Percentiles rank a stretch among this genome's conserved stretches.
Conservation (phyloP, 2,888 invertebrate genomes). For the Graphium colonna region DNA sequence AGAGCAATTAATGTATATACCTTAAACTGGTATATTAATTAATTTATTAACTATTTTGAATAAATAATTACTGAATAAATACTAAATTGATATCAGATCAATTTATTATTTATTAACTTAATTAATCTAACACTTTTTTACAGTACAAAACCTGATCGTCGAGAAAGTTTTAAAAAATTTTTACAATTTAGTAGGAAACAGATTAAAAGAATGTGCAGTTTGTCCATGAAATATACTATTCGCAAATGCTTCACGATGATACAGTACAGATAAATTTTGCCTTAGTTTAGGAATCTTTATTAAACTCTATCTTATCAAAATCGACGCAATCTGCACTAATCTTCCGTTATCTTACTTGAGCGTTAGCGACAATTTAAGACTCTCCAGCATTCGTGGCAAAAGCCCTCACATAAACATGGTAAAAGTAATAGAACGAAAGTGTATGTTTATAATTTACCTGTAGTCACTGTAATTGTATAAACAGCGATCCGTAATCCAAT, state of each 20-base stretch:
- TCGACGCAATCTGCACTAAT: conserved; percentile 65
- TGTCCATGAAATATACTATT: no score
- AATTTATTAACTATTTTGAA: no score
- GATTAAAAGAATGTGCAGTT: no score
- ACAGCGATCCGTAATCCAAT: conserved; percentile 75
- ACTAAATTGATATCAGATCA: no score
- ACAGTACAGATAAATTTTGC: background rate
- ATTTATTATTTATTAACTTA: no score
- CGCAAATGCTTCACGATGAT: no score
- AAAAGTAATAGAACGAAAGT: conserved; percentile 20
- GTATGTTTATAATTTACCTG: conserved; percentile 53
- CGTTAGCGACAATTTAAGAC: conserved; percentile 47
- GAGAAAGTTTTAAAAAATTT: background rate
- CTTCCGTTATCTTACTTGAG: conserved; percentile 68
- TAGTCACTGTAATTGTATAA: conserved; percentile 56
- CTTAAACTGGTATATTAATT: no score
- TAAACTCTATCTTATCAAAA: conserved; percentile 60
- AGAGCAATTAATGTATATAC: no score
- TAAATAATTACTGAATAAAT: no score
- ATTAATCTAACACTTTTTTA: no score
- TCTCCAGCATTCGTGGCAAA: conserved; percentile 58
- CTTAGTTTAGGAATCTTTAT: conserved; percentile 5
- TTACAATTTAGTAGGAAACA: no score
- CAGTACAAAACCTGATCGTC: no score
- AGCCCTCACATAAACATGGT: conserved; percentile 20